These are phyloP conservation scores for Orchesellides sinensis DNA, from an alignment of 2,888 invertebrate genomes.

Conservation along the genomic window DNA sequence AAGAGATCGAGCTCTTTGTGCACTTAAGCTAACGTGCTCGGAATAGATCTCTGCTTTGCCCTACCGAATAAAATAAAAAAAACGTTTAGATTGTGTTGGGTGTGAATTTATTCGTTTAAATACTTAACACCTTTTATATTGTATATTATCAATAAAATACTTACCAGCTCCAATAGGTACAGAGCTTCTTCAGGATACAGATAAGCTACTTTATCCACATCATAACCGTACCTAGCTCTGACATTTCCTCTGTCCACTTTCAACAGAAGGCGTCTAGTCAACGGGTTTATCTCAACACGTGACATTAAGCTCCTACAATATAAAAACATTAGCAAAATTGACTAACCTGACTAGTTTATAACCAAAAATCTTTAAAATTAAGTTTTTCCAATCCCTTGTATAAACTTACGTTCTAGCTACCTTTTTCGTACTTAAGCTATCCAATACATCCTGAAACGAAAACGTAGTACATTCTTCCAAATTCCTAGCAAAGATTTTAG, in stretches of 20 bases:
- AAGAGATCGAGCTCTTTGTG: conserved; percentile 55
- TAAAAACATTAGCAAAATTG: too few relatives aligned
- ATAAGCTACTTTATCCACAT: conserved; percentile 43
- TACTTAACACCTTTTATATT: not conserved
- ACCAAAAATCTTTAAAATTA: not conserved
- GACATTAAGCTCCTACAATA: conserved; percentile 43
- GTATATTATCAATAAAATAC: not conserved
- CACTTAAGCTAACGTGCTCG: conserved; percentile 33
- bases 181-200: conserved; percentile 62
- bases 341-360: too few relatives aligned
- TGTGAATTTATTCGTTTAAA: not conserved
- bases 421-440: conserved; percentile 11
- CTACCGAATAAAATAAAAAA: conserved; percentile 16
- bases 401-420: conserved; percentile 25
- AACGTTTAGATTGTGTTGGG: too few relatives aligned
- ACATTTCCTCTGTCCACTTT: conserved; percentile 38
- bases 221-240: conserved; percentile 53
- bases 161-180: conserved; percentile 56
- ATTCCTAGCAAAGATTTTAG: conserved; percentile 10
- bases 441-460: conserved; percentile 7
- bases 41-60: conserved; percentile 50
- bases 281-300: conserved; percentile 35
- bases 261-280: conserved; percentile 20
- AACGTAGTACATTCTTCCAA: not conserved
- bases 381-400: not conserved